phyloP scores from a whole-genome alignment of 1,140 invertebrate species.

The Lasioglossum baleicum region DNA sequence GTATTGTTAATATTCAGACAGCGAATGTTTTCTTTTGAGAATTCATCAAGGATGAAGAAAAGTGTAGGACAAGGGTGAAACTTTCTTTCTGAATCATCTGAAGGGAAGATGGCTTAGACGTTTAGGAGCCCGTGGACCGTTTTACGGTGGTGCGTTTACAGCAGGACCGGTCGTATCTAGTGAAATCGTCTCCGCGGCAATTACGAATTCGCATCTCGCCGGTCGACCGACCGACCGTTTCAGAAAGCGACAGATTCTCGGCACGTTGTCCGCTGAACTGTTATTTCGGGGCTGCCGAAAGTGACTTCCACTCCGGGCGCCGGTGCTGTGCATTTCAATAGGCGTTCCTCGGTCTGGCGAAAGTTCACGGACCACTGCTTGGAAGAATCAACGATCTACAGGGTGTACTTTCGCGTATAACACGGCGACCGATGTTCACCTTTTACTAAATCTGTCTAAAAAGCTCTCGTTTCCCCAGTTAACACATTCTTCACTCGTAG shows the following conservation, averaged over 20 bases:
- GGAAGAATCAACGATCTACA: constrained; percentile 17
- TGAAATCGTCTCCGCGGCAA: constrained; percentile 56
- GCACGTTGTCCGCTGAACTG: constrained; percentile 58
- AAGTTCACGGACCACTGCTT: constrained; percentile 43
- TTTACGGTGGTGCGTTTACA: constrained; percentile 46
- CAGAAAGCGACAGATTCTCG: constrained; percentile 59
- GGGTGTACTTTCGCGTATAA: neutral
- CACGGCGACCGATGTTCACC: too few relatives aligned
- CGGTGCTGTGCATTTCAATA: constrained; percentile 56
- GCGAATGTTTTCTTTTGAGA: too few relatives aligned
- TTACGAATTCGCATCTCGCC: constrained; percentile 64
- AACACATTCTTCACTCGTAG: too few relatives aligned
- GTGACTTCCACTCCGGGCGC: constrained; percentile 56
- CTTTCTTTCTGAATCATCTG: too few relatives aligned
- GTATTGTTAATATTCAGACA: too few relatives aligned
- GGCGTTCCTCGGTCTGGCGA: constrained; percentile 35
- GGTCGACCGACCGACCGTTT: constrained; percentile 38
- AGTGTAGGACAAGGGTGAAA: too few relatives aligned
- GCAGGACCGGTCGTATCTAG: constrained; percentile 33
- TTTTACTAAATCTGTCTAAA: too few relatives aligned
- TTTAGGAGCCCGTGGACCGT: constrained; percentile 2
- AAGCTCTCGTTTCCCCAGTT: too few relatives aligned
- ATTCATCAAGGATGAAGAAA: too few relatives aligned
- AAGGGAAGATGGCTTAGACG: too few relatives aligned
- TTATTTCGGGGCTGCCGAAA: constrained; percentile 63